A percentile compares a stretch with the other conserved stretches of the same genome.
Evolutionary conservation across 2,113 vertebrate genomes (phyloP).

Genomic region (Psettodes erumei): DNA sequence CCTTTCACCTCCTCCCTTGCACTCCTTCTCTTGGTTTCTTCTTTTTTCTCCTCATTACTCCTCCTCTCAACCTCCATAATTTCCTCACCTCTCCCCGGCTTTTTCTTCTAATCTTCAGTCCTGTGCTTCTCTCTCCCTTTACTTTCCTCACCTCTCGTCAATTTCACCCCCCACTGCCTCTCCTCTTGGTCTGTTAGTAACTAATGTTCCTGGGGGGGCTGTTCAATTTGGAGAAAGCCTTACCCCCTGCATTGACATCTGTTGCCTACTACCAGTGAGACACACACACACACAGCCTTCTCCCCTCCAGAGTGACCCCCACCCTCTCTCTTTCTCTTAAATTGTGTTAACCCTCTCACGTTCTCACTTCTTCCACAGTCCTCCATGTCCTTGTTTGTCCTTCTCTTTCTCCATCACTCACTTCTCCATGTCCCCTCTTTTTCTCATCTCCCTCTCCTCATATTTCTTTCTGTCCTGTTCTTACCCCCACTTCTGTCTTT

Average conservation of each 20-base stretch:
- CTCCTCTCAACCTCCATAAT: neutral
- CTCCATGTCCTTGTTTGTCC: constrained; percentile 20
- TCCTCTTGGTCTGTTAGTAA: constrained; percentile 60
- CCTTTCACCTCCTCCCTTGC: constrained; percentile 1
- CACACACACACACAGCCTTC: constrained; percentile 23
- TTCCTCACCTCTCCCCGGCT: neutral
- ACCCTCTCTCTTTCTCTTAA: constrained; percentile 19
- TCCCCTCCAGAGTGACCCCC: constrained; percentile 27
- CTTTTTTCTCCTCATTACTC: neutral
- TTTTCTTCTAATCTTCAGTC: constrained; percentile 10
- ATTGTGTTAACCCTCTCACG: constrained; percentile 43
- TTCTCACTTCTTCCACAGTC: constrained; percentile 25
- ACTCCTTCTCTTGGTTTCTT: neutral
- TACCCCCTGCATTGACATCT: constrained; percentile 78
- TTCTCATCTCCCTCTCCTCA: neutral
- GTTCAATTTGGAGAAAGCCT: constrained; percentile 64
- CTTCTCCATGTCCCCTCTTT: constrained; percentile 7
- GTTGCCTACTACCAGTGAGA: constrained; percentile 70
- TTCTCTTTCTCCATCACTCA: neutral
- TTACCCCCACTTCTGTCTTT: constrained; percentile 26
- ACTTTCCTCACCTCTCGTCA: neutral
- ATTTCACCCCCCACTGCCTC: constrained; percentile 21
- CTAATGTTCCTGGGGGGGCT: constrained; percentile 67
- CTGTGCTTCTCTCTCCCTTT: neutral
- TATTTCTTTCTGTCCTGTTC: neutral